phyloP scores from a whole-genome alignment of 1,140 invertebrate species.

The Platyura marginata region DNA sequence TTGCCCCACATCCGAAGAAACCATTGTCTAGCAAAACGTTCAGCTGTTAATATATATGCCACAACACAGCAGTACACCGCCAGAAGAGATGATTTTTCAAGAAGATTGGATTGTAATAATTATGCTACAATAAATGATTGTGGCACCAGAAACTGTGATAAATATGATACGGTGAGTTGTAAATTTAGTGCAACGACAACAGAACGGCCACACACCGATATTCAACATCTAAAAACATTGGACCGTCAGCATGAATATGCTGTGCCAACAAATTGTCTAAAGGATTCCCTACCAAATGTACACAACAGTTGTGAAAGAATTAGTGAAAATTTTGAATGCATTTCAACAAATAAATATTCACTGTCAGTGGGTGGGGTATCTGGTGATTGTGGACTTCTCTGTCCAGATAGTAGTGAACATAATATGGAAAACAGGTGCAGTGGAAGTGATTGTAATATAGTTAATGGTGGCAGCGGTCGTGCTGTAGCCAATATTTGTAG shows the following conservation, averaged over 20 bases:
- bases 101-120: constrained; percentile 19
- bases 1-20: constrained; percentile 36
- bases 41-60: constrained; percentile 44
- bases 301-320: constrained; percentile 1
- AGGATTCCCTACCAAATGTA: not conserved
- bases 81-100: constrained; percentile 7
- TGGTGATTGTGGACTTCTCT: not conserved
- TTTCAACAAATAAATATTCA: not conserved
- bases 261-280: constrained; percentile 14
- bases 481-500: not conserved
- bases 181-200: constrained; percentile 21
- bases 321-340: not conserved
- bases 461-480: not conserved
- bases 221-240: constrained; percentile 7
- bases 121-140: constrained; percentile 23
- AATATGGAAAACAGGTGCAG: not conserved
- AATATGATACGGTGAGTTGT: constrained; percentile 13
- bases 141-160: constrained; percentile 6
- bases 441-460: not conserved
- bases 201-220: constrained; percentile 6
- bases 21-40: constrained; percentile 33
- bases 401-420: not conserved
- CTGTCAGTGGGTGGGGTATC: not conserved
- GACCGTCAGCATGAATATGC: constrained; percentile 21
- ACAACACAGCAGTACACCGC: constrained; percentile 19